Conservation (phyloP, 1,140 invertebrate species). For the Dinoponera quadriceps region DNA sequence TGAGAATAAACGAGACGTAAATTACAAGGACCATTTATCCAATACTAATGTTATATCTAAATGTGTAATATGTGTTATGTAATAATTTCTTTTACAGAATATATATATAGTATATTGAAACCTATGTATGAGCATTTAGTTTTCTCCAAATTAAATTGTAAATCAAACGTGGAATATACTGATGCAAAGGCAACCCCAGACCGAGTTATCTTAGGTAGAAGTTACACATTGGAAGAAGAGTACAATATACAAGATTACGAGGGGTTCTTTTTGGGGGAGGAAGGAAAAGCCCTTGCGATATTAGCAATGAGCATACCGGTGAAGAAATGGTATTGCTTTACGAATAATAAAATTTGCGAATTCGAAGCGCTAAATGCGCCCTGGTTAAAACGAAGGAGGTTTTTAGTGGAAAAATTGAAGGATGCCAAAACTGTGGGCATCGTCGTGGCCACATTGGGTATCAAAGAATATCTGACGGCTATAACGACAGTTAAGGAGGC, state of each 20-base stretch:
- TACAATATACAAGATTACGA: constrained; percentile 81
- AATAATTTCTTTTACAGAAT: constrained; percentile 72
- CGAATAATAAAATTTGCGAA: constrained; percentile 79
- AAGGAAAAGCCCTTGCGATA: constrained; percentile 85
- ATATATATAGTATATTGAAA: constrained; percentile 71
- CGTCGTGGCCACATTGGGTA: constrained; percentile 94
- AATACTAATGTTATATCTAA: background rate
- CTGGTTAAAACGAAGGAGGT: constrained; percentile 92
- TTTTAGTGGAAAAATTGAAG: constrained; percentile 94
- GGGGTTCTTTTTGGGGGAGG: constrained; percentile 87
- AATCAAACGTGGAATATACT: constrained; percentile 78
- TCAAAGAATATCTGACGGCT: constrained; percentile 92
- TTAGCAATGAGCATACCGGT: constrained; percentile 86
- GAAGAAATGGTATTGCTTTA: constrained; percentile 85
- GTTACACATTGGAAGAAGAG: constrained; percentile 76
- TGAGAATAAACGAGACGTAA: background rate
- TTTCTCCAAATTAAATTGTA: constrained; percentile 80
- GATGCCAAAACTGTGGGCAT: constrained; percentile 95
- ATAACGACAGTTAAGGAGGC: constrained; percentile 91
- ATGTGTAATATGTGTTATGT: constrained; percentile 32
- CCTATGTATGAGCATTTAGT: constrained; percentile 75
- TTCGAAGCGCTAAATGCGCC: constrained; percentile 83
- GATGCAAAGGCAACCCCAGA: constrained; percentile 59
- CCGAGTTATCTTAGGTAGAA: constrained; percentile 78
- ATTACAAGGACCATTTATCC: background rate